Percentiles rank a stretch among this genome's conserved stretches.
These are phyloP conservation scores for Capitulum mitella DNA, from an alignment of 2,888 invertebrate genomes.

Conservation along the genomic window DNA sequence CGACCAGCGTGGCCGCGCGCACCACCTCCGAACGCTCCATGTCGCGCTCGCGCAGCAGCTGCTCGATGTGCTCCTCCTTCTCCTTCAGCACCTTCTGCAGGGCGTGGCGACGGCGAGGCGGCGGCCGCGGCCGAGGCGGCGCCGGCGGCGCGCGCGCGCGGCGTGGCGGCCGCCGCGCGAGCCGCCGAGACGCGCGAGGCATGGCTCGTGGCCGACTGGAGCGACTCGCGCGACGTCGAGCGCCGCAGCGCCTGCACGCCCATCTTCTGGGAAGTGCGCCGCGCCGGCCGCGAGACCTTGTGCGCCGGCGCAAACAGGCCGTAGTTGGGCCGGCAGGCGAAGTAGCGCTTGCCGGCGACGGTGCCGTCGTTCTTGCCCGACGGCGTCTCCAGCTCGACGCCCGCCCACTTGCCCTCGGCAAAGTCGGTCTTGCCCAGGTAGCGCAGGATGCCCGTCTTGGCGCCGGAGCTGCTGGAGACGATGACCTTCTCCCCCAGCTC, in stretches of 20 bases:
- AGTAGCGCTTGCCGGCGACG: slow-evolving; percentile 53
- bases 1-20: slow-evolving; percentile 69
- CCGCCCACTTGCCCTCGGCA: slow-evolving; percentile 36
- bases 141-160: slow-evolving; percentile 41
- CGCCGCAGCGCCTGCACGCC: slow-evolving; percentile 49
- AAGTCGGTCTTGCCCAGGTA: slow-evolving; percentile 36
- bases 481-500: slow-evolving; percentile 17
- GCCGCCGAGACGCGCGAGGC: slow-evolving; percentile 50
- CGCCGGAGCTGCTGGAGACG: slow-evolving; percentile 55
- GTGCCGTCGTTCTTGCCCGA: slow-evolving; percentile 37
- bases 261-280: slow-evolving; percentile 43
- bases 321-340: slow-evolving; percentile 80
- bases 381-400: slow-evolving; percentile 36
- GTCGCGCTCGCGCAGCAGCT: slow-evolving; percentile 82
- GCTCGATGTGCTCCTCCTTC: slow-evolving; percentile 89
- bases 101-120: slow-evolving; percentile 38
- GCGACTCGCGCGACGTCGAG: slow-evolving; percentile 74
- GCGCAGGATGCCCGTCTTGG: slow-evolving; percentile 44
- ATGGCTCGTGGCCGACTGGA: slow-evolving; percentile 52
- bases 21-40: slow-evolving; percentile 82
- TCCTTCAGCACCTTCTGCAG: slow-evolving; percentile 79
- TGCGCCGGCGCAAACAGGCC: slow-evolving; percentile 88
- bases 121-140: slow-evolving; percentile 32
- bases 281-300: slow-evolving; percentile 63
- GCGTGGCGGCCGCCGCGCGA: slow-evolving; percentile 36